Evolutionary conservation across 1,140 invertebrate genomes (phyloP), one percentile per base, ranked within the genome.

Genomic region (Drosophila azteca): DNA sequence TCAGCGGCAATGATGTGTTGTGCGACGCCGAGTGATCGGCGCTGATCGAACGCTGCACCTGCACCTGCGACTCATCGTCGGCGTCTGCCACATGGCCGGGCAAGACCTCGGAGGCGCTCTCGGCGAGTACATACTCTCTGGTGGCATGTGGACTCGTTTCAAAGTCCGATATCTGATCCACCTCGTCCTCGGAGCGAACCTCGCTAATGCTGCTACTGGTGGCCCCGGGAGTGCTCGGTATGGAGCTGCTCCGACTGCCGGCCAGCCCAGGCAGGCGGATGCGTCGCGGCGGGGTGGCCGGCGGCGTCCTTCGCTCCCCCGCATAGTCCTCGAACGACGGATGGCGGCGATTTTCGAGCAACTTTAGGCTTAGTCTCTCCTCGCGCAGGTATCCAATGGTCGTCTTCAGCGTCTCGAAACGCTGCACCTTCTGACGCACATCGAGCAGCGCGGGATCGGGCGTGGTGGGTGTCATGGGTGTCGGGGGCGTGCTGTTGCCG

Each of bases 181-280:
- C 78, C 51, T 91, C 90, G 53, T 91, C 90, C 48, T 91, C 90
- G 52, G 90, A 91, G 6, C 83, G 90, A 61, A 87, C 90, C 51
- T 91, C 90, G 43, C 90, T 83, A 13, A 91, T 91, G 77, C 85
- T 90, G n/a, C 41, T 53, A 1, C 45, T 46, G 13, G 24, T 51
- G 2, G 59, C 5, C 11, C 41, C 50, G 17, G 63, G 71, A 2
- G 68, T 61, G 41, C 64, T 82, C 20, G 58, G 66, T 24, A 69
- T 66, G n/a, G 74, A 81, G 58, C 64, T 74, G 41, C 43, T 65
- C 20, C 61, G 43, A 24, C 65, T 78, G 26, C 31, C 62, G 13
- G 46, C 44, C 11, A 76, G 13, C 0, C 71, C 76, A 0, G 66
- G 64, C 46, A 79, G 44, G 6, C 61, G 71, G 13, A 81, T 66